Evolutionary conservation across 2,888 invertebrate species (phyloP).

Genomic region (Ennomos fuscantarius): DNA sequence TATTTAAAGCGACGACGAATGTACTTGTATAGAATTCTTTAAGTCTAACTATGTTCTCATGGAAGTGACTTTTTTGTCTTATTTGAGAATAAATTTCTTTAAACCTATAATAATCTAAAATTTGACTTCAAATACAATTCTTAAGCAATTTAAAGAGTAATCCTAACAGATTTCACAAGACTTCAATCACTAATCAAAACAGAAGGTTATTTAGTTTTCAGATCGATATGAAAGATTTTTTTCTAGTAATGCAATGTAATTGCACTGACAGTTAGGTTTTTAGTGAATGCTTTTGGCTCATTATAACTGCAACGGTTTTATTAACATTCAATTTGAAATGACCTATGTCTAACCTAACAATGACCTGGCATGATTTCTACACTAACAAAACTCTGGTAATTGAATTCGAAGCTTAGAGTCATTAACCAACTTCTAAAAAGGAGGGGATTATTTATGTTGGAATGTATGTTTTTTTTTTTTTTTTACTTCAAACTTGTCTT

Average conservation of each 20-base stretch:
- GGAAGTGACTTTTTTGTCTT: too few relatives aligned
- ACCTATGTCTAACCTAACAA: too few relatives aligned
- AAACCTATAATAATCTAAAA: too few relatives aligned
- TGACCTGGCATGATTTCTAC: slow-evolving; percentile 21
- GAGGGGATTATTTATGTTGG: too few relatives aligned
- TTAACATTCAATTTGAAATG: slow-evolving; percentile 15
- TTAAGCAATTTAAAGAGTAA: slow-evolving; percentile 7
- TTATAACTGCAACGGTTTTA: slow-evolving; percentile 13
- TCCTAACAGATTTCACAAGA: not conserved
- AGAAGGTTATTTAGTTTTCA: slow-evolving; percentile 3
- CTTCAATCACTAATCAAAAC: not conserved
- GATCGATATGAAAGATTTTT: not conserved
- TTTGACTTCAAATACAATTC: not conserved
- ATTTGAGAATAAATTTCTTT: too few relatives aligned
- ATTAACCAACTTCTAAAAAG: too few relatives aligned
- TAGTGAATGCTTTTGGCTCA: not conserved
- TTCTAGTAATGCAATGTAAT: not conserved
- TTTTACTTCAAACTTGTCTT: too few relatives aligned
- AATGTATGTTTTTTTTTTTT: too few relatives aligned
- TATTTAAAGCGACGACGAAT: too few relatives aligned
- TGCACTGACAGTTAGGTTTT: not conserved
- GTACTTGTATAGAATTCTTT: too few relatives aligned
- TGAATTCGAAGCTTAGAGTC: too few relatives aligned
- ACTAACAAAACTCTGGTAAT: not conserved
- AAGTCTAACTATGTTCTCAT: too few relatives aligned